Percentiles rank a stretch among this genome's conserved stretches.
Evolutionary conservation across 2,888 invertebrate species (phyloP).

Genomic region (Deroplatys truncata): DNA sequence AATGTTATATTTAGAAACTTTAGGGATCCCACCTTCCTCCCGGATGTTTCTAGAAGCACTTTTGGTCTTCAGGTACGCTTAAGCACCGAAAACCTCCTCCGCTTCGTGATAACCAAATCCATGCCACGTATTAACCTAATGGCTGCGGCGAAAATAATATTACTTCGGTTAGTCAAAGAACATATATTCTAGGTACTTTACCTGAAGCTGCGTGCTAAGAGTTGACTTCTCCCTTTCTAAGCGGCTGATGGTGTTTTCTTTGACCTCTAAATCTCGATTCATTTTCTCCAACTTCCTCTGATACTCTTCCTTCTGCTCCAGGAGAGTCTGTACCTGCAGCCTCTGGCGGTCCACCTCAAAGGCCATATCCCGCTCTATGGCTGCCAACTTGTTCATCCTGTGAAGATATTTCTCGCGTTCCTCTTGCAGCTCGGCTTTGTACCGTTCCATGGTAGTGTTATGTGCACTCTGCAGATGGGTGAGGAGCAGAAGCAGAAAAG

Average conservation of each 20-base stretch:
- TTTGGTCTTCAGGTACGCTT: too few species aligned
- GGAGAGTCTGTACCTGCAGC: not conserved
- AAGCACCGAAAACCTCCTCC: too few species aligned
- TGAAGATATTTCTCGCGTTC: not conserved
- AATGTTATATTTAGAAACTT: too few species aligned
- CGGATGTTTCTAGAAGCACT: too few species aligned
- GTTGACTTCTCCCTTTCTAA: not conserved
- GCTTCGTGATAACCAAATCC: too few species aligned
- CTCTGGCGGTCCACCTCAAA: not conserved
- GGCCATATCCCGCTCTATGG: not conserved
- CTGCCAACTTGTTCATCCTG: not conserved
- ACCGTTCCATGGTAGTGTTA: not conserved
- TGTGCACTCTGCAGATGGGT: not conserved
- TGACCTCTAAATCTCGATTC: not conserved
- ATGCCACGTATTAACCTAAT: too few species aligned
- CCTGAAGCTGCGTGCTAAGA: not conserved
- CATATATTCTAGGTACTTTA: not conserved
- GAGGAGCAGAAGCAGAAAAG: not conserved
- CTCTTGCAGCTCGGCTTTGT: not conserved
- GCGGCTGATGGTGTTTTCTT: not conserved
- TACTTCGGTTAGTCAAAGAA: too few species aligned
- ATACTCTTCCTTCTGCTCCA: not conserved
- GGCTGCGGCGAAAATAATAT: too few species aligned
- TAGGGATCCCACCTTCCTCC: too few species aligned
- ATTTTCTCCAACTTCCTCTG: not conserved